Conservation (phyloP, 1,140 invertebrate species). For the Polypedilum pembai region DNA sequence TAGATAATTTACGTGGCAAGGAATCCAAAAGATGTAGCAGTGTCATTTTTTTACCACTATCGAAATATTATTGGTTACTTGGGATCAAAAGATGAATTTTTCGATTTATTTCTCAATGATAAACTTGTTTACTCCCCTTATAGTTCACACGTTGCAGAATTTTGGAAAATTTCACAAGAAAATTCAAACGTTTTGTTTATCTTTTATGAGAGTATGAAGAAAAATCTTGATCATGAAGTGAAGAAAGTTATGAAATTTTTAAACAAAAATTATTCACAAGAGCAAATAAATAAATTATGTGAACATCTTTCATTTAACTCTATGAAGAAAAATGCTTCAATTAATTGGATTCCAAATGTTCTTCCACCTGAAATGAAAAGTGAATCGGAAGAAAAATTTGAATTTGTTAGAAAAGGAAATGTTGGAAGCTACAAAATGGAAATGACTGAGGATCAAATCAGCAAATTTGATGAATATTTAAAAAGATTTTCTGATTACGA, state of each 20-base stretch:
- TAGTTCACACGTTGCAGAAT: constrained; percentile 56
- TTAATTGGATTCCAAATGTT: background rate
- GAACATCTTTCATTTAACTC: constrained; percentile 65
- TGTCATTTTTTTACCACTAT: constrained; percentile 80
- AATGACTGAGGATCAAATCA: constrained; percentile 57
- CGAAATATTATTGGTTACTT: constrained; percentile 55
- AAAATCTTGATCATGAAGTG: constrained; percentile 53
- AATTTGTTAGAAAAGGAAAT: constrained; percentile 66
- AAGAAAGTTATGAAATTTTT: constrained; percentile 62
- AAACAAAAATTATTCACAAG: constrained; percentile 54
- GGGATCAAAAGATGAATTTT: constrained; percentile 66
- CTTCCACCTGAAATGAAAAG: background rate
- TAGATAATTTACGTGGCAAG: constrained; percentile 73
- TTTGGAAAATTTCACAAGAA: constrained; percentile 59
- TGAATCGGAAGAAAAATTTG: constrained; percentile 34
- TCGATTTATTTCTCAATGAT: constrained; percentile 60
- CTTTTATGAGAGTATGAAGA: constrained; percentile 74
- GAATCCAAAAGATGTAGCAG: constrained; percentile 84
- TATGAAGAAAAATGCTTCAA: constrained; percentile 50
- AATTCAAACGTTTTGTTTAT: constrained; percentile 50
- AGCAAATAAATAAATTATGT: constrained; percentile 54
- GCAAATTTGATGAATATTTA: constrained; percentile 55
- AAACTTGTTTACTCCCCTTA: constrained; percentile 55
- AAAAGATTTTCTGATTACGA: background rate
- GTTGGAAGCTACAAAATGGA: constrained; percentile 73